A percentile compares a stretch with the other conserved stretches of the same genome.
Evolutionary conservation across 2,888 invertebrate genomes (phyloP).

Genomic region (Nudaria mundana): DNA sequence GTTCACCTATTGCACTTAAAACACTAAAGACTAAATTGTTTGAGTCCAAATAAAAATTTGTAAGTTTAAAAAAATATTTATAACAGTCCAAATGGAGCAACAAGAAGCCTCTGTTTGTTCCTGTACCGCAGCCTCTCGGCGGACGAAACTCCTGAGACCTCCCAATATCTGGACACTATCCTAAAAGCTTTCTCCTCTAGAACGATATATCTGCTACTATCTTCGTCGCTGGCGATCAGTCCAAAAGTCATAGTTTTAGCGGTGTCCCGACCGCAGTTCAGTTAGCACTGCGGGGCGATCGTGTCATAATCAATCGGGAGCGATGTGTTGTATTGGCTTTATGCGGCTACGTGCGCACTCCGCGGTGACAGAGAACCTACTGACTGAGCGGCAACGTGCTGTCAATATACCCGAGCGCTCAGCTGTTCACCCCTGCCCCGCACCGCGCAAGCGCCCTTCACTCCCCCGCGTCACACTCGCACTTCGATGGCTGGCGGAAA

Average conservation of each 20-base stretch:
- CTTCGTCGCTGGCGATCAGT: slow-evolving; percentile 70
- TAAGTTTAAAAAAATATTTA: slow-evolving; percentile 47
- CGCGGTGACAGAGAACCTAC: slow-evolving; percentile 78
- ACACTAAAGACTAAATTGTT: slow-evolving; percentile 54
- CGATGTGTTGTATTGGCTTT: slow-evolving; percentile 38
- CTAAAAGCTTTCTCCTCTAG: slow-evolving; percentile 72
- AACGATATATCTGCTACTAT: slow-evolving; percentile 69
- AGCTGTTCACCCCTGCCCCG: slow-evolving; percentile 78
- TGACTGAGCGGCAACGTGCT: slow-evolving; percentile 79
- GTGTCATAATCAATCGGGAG: slow-evolving; percentile 66
- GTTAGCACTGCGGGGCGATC: slow-evolving; percentile 71
- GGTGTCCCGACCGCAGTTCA: slow-evolving; percentile 70
- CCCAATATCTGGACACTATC: slow-evolving; percentile 78
- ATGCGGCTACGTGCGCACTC: slow-evolving; percentile 73
- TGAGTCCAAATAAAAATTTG: slow-evolving; percentile 51
- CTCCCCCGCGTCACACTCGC: slow-evolving; percentile 52
- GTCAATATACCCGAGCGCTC: slow-evolving; percentile 82
- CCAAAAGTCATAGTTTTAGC: slow-evolving; percentile 81
- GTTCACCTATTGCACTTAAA: slow-evolving; percentile 75
- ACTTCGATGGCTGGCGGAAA: slow-evolving; percentile 21
- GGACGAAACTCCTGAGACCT: slow-evolving; percentile 60
- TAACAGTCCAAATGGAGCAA: slow-evolving; percentile 62
- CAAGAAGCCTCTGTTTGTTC: slow-evolving; percentile 57
- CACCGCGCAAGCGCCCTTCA: slow-evolving; percentile 56
- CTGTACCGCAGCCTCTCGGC: slow-evolving; percentile 72